These are phyloP conservation scores for Drosophila kurseongensis DNA, from an alignment of 1,140 invertebrate genomes.

Conservation along the genomic window DNA sequence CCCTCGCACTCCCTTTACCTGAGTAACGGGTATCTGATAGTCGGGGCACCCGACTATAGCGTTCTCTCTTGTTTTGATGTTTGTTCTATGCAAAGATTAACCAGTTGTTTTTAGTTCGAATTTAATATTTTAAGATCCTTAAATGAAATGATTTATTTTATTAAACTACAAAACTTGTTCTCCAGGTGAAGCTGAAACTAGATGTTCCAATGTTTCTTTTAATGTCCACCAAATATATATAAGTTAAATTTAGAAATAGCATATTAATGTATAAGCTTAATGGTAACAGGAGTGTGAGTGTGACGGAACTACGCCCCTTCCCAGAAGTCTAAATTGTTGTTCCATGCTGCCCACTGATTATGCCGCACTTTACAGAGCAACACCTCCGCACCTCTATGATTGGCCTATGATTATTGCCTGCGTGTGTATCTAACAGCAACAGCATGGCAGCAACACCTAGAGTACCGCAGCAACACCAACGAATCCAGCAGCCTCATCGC, in stretches of 20 bases:
- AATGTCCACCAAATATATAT: too few relatives aligned
- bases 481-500: conserved; percentile 64
- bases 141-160: too few relatives aligned
- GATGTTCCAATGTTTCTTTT: neutral
- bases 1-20: too few relatives aligned
- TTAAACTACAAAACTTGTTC: too few relatives aligned
- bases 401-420: conserved; percentile 59
- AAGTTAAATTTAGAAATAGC: neutral
- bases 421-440: conserved; percentile 61
- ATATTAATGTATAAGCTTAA: neutral
- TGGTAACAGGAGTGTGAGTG: conserved; percentile 4
- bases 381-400: conserved; percentile 66
- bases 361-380: conserved; percentile 68
- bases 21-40: too few relatives aligned
- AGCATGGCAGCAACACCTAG: conserved; percentile 19
- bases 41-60: too few relatives aligned
- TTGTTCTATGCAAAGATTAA: too few relatives aligned
- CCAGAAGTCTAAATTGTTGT: conserved; percentile 11
- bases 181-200: too few relatives aligned
- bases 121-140: too few relatives aligned
- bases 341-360: conserved; percentile 58
- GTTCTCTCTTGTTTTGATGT: too few relatives aligned
- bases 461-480: conserved; percentile 23
- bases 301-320: neutral
- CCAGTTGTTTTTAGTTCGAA: too few relatives aligned